phyloP scores from a whole-genome alignment of 2,113 vertebrate genomes.

The Saiga tatarica region DNA sequence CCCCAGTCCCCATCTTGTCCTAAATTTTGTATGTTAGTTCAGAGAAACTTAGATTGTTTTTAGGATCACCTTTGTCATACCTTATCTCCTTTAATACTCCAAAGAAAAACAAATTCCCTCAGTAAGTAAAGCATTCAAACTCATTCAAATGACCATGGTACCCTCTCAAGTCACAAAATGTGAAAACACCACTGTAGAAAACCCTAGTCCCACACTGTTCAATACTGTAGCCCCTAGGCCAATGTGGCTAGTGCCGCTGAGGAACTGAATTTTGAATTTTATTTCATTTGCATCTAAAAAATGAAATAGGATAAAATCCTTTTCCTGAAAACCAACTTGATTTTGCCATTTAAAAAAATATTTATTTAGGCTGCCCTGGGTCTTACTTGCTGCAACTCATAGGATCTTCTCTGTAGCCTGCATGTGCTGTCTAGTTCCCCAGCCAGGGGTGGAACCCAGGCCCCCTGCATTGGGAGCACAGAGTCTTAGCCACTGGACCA shows the following conservation, averaged over 20 bases:
- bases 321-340: neutral
- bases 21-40: neutral
- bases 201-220: neutral
- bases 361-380: neutral
- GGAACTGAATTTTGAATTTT: neutral
- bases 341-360: neutral
- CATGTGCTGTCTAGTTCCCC: neutral
- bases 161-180: neutral
- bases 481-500: neutral
- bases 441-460: neutral
- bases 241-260: neutral
- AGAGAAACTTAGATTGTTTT: neutral
- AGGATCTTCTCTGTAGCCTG: neutral
- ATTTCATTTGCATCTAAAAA: neutral
- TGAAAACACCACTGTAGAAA: neutral
- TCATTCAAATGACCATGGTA: neutral
- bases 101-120: neutral
- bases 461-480: neutral
- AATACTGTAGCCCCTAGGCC: neutral
- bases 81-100: neutral
- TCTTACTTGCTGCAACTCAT: neutral
- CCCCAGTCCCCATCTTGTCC: neutral
- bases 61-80: neutral
- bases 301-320: neutral
- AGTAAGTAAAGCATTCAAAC: neutral